Percentiles rank a stretch among this genome's conserved stretches.
These are phyloP conservation scores for Trematocara unimaculatum DNA, from an alignment of 2,113 vertebrate genomes.

Conservation along the genomic window DNA sequence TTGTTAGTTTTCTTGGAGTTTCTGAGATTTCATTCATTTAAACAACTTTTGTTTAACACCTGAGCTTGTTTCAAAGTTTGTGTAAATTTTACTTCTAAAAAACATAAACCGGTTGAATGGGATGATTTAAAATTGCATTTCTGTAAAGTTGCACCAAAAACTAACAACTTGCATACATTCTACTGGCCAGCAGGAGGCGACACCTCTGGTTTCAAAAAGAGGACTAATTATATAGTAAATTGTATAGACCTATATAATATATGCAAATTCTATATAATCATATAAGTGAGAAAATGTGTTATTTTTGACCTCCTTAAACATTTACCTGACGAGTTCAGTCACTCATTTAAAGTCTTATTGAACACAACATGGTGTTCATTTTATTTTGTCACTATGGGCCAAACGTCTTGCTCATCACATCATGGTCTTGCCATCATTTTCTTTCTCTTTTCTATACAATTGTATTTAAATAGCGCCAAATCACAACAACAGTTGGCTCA, in stretches of 20 bases:
- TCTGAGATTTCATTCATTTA: rapidly evolving
- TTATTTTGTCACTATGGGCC: neutral
- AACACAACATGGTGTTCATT: neutral
- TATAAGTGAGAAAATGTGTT: neutral
- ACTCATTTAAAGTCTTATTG: neutral
- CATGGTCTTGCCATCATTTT: neutral
- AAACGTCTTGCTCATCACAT: neutral
- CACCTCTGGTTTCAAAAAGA: neutral
- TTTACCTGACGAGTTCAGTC: rapidly evolving
- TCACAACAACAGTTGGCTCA: neutral
- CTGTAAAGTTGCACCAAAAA: neutral
- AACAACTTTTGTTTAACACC: neutral
- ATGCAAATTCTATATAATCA: neutral
- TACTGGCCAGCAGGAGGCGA: neutral
- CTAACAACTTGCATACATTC: neutral
- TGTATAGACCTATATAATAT: neutral
- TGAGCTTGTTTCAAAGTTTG: neutral
- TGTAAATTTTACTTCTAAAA: rapidly evolving
- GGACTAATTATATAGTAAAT: neutral
- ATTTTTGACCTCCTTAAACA: neutral
- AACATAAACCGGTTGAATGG: rapidly evolving
- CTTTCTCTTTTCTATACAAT: neutral
- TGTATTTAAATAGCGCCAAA: rapidly evolving
- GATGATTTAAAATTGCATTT: neutral
- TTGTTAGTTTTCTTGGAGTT: neutral